Evolutionary conservation across 2,797 vertebrate genomes (phyloP).

Genomic region (Notoglanidium macrostoma): DNA sequence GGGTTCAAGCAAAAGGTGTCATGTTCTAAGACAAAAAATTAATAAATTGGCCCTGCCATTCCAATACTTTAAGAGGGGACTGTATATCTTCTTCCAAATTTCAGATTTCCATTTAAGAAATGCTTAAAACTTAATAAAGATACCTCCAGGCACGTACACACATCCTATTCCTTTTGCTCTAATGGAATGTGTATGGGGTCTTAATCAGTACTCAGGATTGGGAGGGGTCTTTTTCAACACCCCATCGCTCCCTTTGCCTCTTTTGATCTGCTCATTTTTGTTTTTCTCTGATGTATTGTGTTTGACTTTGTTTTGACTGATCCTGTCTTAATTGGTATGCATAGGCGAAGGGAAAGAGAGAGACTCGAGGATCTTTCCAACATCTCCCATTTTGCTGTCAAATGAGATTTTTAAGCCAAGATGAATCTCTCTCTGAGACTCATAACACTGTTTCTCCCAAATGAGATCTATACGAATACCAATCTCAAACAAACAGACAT

Average conservation of each 20-base stretch:
- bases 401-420: slow-evolving; percentile 45
- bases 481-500: slow-evolving; percentile 37
- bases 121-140: slow-evolving; percentile 1
- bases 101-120: slow-evolving; percentile 4
- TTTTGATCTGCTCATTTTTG: slow-evolving; percentile 46
- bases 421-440: slow-evolving; percentile 26
- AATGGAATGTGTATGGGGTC: slow-evolving; percentile 36
- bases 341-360: slow-evolving; percentile 24
- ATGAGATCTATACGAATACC: slow-evolving; percentile 15
- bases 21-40: neutral
- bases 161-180: slow-evolving; percentile 22
- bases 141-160: slow-evolving; percentile 11
- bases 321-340: slow-evolving; percentile 50
- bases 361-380: slow-evolving; percentile 36
- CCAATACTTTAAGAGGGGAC: neutral
- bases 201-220: slow-evolving; percentile 46
- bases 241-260: slow-evolving; percentile 33
- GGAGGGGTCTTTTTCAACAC: slow-evolving; percentile 38
- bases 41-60: neutral
- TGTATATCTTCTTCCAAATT: neutral
- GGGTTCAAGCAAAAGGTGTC: neutral
- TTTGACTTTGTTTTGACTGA: slow-evolving; percentile 54
- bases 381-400: slow-evolving; percentile 45
- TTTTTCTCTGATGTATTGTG: slow-evolving; percentile 44
- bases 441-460: slow-evolving; percentile 35